Percentiles rank a stretch among this genome's conserved stretches.
phyloP scores from a whole-genome alignment of 2,797 vertebrate species.

The Galagoides demidoff region DNA sequence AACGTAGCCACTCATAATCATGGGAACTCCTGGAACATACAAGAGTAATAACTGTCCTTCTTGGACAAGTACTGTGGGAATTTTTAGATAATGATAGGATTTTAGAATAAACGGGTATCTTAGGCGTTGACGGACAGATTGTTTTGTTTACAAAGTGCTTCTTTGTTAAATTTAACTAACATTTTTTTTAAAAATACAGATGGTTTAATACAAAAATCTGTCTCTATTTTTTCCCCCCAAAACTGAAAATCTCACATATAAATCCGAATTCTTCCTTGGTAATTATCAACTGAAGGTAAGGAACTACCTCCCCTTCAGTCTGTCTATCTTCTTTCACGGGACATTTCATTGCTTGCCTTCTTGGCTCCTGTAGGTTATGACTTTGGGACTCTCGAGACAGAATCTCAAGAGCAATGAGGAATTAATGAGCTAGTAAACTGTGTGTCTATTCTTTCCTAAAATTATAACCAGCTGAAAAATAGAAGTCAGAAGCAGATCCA shows the following conservation, averaged over 20 bases:
- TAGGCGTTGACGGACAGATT: neutral
- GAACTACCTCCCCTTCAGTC: neutral
- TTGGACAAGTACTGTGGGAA: neutral
- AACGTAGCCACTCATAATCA: neutral
- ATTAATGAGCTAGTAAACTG: neutral
- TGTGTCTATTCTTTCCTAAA: neutral
- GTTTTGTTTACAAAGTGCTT: neutral
- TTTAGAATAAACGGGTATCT: conserved; percentile 23
- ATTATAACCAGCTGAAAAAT: neutral
- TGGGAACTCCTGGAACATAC: neutral
- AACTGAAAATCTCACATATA: neutral
- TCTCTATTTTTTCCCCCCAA: neutral
- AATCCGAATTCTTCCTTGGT: neutral
- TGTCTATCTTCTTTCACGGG: neutral
- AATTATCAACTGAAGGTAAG: neutral
- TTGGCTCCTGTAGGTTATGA: neutral
- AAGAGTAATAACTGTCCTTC: neutral
- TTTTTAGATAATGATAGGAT: neutral
- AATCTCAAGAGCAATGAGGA: neutral
- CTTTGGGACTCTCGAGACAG: neutral
- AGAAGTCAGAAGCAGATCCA: neutral
- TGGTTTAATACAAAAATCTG: conserved; percentile 23
- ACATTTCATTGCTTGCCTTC: neutral
- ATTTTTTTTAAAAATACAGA: neutral
- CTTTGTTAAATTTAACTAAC: conserved; percentile 25